phyloP scores from a whole-genome alignment of 2,888 invertebrate genomes.

The Phalera bucephala region DNA sequence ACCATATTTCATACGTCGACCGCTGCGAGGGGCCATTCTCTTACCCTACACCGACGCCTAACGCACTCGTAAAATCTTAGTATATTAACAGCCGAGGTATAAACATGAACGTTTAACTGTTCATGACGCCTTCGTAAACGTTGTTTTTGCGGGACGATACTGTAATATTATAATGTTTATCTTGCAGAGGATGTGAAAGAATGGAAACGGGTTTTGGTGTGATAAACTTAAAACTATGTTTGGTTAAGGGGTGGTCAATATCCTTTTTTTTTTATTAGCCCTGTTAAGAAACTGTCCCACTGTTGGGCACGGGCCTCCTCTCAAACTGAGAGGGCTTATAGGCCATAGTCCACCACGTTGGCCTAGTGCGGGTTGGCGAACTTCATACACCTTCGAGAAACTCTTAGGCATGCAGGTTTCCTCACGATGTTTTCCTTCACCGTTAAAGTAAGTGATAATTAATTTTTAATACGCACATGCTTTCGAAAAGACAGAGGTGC shows the following conservation, averaged over 20 bases:
- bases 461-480: too few relatives aligned
- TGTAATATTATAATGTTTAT: background rate
- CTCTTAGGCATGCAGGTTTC: too few relatives aligned
- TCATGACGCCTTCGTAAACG: conserved; percentile 9
- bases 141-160: conserved; percentile 16
- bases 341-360: too few relatives aligned
- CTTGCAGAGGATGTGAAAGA: background rate
- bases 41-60: conserved; percentile 53
- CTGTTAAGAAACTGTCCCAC: too few relatives aligned
- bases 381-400: too few relatives aligned
- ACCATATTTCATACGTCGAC: conserved; percentile 71
- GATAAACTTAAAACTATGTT: background rate
- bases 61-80: conserved; percentile 60
- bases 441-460: too few relatives aligned
- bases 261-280: too few relatives aligned
- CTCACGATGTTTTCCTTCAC: too few relatives aligned
- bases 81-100: conserved; percentile 51
- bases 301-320: too few relatives aligned
- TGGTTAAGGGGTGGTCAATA: background rate
- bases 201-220: background rate
- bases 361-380: too few relatives aligned
- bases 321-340: too few relatives aligned
- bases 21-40: conserved; percentile 64
- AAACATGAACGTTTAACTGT: conserved; percentile 30
- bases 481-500: too few relatives aligned